Evolutionary conservation across 1,140 invertebrate species (phyloP).

Genomic region (Lordiphosa clarofinis): DNA sequence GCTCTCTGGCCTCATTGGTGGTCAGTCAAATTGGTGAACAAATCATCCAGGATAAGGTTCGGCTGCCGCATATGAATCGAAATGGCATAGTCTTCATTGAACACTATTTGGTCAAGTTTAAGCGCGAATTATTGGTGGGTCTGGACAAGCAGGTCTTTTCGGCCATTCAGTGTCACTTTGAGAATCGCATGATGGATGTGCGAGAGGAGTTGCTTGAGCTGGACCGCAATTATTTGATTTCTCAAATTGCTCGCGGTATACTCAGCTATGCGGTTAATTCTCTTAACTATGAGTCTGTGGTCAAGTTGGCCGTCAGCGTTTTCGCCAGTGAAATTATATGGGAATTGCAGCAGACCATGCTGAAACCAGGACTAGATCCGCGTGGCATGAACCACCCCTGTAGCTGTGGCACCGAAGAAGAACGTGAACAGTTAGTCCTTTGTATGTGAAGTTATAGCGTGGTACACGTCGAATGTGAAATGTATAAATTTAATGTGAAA

Average conservation of each 20-base stretch:
- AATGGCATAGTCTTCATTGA: slow-evolving; percentile 69
- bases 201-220: slow-evolving; percentile 62
- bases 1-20: slow-evolving; percentile 63
- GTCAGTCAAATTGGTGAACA: slow-evolving; percentile 56
- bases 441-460: slow-evolving; percentile 15
- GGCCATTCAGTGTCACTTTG: slow-evolving; percentile 68
- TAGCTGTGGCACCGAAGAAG: slow-evolving; percentile 50
- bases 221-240: slow-evolving; percentile 52
- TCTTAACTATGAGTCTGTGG: slow-evolving; percentile 53
- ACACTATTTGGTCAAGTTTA: slow-evolving; percentile 73
- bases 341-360: slow-evolving; percentile 56
- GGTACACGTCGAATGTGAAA: background rate
- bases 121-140: slow-evolving; percentile 64
- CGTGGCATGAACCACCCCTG: slow-evolving; percentile 43
- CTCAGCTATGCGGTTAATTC: slow-evolving; percentile 58
- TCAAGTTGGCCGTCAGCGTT: slow-evolving; percentile 59
- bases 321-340: slow-evolving; percentile 58
- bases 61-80: slow-evolving; percentile 51
- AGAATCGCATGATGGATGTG: slow-evolving; percentile 70
- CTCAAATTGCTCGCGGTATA: slow-evolving; percentile 58
- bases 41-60: slow-evolving; percentile 40
- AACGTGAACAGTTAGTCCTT: slow-evolving; percentile 39
- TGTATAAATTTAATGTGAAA: background rate
- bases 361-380: slow-evolving; percentile 57
- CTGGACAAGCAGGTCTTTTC: slow-evolving; percentile 66